Percentiles rank a stretch among this genome's conserved stretches.
These are phyloP conservation scores for Lepus timidus DNA, from an alignment of 2,113 vertebrate species.

Conservation along the genomic window DNA sequence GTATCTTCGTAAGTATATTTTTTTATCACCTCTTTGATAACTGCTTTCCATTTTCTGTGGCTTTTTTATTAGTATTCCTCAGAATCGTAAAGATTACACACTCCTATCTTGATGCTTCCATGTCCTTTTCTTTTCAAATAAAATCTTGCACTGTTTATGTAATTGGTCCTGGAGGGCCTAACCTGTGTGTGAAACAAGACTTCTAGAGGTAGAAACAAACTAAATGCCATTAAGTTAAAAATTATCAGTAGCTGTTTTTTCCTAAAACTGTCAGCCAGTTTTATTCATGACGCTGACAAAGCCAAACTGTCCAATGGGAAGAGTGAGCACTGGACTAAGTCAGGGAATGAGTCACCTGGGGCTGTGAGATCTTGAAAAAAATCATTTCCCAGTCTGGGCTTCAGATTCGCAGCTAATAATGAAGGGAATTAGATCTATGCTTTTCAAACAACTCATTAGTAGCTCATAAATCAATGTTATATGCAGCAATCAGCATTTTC, in stretches of 20 bases:
- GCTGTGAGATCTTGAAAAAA: background rate
- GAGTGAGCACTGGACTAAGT: background rate
- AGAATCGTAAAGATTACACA: slow-evolving; percentile 25
- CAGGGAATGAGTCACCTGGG: slow-evolving; percentile 11
- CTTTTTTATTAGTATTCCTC: slow-evolving; percentile 63
- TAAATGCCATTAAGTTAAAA: slow-evolving; percentile 59
- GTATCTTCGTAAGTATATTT: slow-evolving; percentile 47
- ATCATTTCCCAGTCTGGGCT: background rate
- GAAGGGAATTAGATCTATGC: background rate
- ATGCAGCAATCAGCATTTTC: slow-evolving; percentile 9
- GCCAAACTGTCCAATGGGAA: background rate
- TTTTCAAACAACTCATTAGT: slow-evolving; percentile 40
- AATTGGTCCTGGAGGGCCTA: slow-evolving; percentile 16
- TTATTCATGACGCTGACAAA: slow-evolving; percentile 52
- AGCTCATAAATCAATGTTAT: slow-evolving; percentile 37
- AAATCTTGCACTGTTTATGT: slow-evolving; percentile 39
- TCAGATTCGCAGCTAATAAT: slow-evolving; percentile 32
- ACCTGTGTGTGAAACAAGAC: slow-evolving; percentile 54
- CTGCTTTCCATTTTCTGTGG: slow-evolving; percentile 64
- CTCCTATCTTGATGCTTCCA: slow-evolving; percentile 27
- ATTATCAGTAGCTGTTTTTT: slow-evolving; percentile 15
- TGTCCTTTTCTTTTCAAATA: slow-evolving; percentile 62
- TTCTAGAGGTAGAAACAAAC: slow-evolving; percentile 52
- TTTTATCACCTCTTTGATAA: slow-evolving; percentile 64
- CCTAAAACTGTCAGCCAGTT: background rate